Evolutionary conservation across 2,888 invertebrate species (phyloP).

Genomic region (Sphaeridia pumilis): DNA sequence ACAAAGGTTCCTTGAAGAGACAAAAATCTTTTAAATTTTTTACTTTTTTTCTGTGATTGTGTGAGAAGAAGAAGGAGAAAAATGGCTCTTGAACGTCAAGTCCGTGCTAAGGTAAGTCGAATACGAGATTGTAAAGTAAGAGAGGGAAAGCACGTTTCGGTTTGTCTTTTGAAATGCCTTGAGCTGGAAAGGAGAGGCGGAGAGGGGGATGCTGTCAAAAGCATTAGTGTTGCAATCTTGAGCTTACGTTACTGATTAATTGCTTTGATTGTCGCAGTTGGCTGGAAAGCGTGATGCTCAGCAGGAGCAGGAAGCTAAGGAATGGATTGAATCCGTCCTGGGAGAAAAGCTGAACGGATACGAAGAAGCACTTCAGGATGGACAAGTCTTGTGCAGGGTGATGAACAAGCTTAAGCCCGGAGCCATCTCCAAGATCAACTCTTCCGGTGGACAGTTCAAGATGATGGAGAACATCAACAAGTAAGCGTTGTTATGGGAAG

Average conservation of each 20-base stretch:
- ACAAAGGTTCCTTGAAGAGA: neutral
- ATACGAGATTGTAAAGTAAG: too few relatives aligned
- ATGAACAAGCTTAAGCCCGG: slow-evolving; percentile 90
- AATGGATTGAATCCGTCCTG: slow-evolving; percentile 79
- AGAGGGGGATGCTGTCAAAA: slow-evolving; percentile 9
- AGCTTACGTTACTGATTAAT: slow-evolving; percentile 15
- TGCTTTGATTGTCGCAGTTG: slow-evolving; percentile 47
- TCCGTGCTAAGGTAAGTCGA: slow-evolving; percentile 78
- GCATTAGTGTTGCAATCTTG: too few relatives aligned
- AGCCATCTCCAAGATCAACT: slow-evolving; percentile 78
- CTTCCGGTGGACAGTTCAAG: slow-evolving; percentile 92
- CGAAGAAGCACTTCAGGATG: slow-evolving; percentile 84
- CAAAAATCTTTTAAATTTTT: neutral
- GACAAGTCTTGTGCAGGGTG: slow-evolving; percentile 80
- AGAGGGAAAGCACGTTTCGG: too few relatives aligned
- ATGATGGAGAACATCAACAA: slow-evolving; percentile 99
- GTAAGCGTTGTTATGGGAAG: slow-evolving; percentile 54
- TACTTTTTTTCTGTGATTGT: neutral
- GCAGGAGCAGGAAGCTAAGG: slow-evolving; percentile 76
- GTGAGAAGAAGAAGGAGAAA: neutral
- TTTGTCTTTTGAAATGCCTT: too few relatives aligned
- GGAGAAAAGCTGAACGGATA: slow-evolving; percentile 81
- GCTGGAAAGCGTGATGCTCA: slow-evolving; percentile 69
- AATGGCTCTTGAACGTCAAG: slow-evolving; percentile 88
- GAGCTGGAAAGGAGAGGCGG: too few relatives aligned